Evolutionary conservation across 2,797 vertebrate species (phyloP), one percentile per base, ranked within the genome.

Genomic region (Sebastiscus albofasciatus): DNA sequence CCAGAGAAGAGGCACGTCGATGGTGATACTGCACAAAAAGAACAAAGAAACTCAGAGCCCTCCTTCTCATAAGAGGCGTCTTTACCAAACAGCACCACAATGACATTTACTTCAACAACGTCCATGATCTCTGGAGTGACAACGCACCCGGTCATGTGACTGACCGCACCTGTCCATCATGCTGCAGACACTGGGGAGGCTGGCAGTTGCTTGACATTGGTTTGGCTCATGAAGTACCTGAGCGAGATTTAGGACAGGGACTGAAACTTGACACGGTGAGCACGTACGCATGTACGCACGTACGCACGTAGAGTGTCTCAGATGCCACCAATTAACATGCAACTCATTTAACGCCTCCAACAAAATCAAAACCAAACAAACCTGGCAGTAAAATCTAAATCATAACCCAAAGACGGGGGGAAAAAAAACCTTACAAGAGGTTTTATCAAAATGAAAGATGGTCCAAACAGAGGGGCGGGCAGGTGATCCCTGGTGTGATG

Each of bases 311-410:
- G 58, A n/a, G 34, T 16, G 52, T 8, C 33, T 18, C 46, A 14
- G 79, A 61, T 11, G 66, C 11, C 16, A 46, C 60, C 55, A 46
- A 8, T 4, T n/a, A 70, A 81, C 83, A 65, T 16, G 49, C 42
- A 58, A 20, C 66, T 14, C 22, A 18, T 49, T 16, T 54, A 6
- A 58, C 16, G 31, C 42, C 67, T 55, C 60, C 29, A 79, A 61
- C 61, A 70, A 78, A 67, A 68, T 79, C 49, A 67, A 84, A 64
- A 74, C 70, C 82, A 80, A 87, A 81, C 39, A 75, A 12, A 18
- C 70, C 62, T 26, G 79, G 61, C 52, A 62, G 79, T 86, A 81
- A 92, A 91, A 92, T 46, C 42, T 76, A 93, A 91, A 92, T 42
- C 39, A 80, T 84, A 81, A 62, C 16, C 59, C 6, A 67, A 81